Percentiles rank a stretch among this genome's conserved stretches.
Conservation (phyloP, 1,140 invertebrate species). For the Drosophila dunni region DNA sequence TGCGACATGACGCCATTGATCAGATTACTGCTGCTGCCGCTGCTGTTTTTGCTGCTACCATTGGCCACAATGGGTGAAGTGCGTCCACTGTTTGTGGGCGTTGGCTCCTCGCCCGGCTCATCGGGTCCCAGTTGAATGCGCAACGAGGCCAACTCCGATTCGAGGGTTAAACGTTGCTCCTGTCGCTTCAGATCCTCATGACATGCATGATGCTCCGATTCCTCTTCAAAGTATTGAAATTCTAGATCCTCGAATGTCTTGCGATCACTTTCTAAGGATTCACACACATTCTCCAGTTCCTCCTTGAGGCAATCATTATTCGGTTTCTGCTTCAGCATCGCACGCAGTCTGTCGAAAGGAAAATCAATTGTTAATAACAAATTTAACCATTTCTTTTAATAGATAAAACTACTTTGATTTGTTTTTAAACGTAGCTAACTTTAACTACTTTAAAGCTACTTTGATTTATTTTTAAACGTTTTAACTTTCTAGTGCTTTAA, state of each 20-base stretch:
- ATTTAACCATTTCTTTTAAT: neutral
- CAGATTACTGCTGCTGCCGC: conserved; percentile 44
- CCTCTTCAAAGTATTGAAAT: conserved; percentile 96
- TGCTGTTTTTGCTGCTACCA: conserved; percentile 7
- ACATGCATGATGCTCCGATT: conserved; percentile 92
- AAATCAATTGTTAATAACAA: neutral
- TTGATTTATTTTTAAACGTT: too few relatives aligned
- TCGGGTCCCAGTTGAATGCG: conserved; percentile 61
- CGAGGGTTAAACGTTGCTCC: conserved; percentile 87
- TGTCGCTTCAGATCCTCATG: conserved; percentile 93
- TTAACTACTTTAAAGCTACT: too few relatives aligned
- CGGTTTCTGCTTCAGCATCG: conserved; percentile 85
- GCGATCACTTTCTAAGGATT: conserved; percentile 89
- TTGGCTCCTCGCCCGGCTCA: conserved; percentile 37
- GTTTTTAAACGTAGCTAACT: neutral
- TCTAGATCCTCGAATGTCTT: conserved; percentile 96
- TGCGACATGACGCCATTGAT: conserved; percentile 82
- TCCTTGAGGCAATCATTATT: conserved; percentile 86
- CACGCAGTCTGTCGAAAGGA: conserved; percentile 85
- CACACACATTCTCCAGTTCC: conserved; percentile 87
- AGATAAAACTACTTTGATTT: neutral
- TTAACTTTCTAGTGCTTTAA: too few relatives aligned
- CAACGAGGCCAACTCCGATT: conserved; percentile 64
- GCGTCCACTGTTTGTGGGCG: conserved; percentile 9
- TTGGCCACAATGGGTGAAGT: conserved; percentile 15